Evolutionary conservation across 2,797 vertebrate genomes (phyloP).

Genomic region (Rhyacichthys aspro): DNA sequence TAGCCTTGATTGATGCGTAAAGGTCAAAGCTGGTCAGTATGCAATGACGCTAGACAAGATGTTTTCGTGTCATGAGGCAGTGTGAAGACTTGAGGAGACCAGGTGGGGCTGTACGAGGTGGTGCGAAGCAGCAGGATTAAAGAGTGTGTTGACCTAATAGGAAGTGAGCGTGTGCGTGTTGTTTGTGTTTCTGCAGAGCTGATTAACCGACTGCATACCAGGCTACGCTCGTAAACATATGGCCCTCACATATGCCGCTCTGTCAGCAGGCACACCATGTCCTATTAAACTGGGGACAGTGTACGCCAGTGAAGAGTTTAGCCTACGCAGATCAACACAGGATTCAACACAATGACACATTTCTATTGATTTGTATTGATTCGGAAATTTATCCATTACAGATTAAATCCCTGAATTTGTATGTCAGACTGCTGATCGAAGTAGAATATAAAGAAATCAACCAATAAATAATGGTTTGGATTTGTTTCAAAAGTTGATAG

Average conservation of each 20-base stretch:
- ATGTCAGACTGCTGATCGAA: too few species aligned
- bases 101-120: constrained; percentile 29
- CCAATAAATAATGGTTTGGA: too few species aligned
- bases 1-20: too few species aligned
- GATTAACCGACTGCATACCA: constrained; percentile 63
- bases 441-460: too few species aligned
- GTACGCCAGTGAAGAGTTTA: not conserved
- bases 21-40: too few species aligned
- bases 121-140: constrained; percentile 62
- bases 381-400: too few species aligned
- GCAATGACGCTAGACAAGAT: not conserved
- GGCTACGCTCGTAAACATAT: constrained; percentile 64
- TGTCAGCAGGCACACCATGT: constrained; percentile 35
- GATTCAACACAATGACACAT: not conserved
- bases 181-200: constrained; percentile 61
- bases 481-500: too few species aligned
- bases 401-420: too few species aligned
- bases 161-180: constrained; percentile 36
- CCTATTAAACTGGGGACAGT: not conserved
- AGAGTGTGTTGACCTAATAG: constrained; percentile 29
- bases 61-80: not conserved
- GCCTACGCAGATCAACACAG: too few species aligned
- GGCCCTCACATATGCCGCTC: constrained; percentile 58
- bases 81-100: constrained; percentile 28
- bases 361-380: too few species aligned